Evolutionary conservation across 2,888 invertebrate genomes (phyloP).

Genomic region (Nomada goodeniana): DNA sequence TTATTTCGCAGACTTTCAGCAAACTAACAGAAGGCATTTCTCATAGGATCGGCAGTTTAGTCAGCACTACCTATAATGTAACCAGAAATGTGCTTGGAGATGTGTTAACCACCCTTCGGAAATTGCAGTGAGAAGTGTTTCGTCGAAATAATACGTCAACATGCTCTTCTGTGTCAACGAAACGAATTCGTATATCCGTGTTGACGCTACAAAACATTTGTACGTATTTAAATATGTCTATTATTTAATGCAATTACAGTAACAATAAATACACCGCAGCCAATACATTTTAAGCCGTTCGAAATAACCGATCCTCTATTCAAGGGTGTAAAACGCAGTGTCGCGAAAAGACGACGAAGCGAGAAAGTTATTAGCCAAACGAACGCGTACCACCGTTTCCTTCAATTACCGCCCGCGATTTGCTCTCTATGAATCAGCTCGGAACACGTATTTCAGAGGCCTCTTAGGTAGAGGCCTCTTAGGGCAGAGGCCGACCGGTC

Average conservation of each 20-base stretch:
- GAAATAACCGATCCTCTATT: neutral
- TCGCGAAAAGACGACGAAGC: neutral
- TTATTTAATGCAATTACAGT: no score
- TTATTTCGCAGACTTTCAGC: constrained; percentile 35
- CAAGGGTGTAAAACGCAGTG: neutral
- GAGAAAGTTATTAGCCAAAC: constrained; percentile 38
- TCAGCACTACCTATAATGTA: constrained; percentile 7
- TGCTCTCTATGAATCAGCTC: constrained; percentile 64
- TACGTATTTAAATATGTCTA: no score
- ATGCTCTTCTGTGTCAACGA: neutral
- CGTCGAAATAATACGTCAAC: neutral
- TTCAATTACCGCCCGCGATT: constrained; percentile 15
- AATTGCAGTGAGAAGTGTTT: constrained; percentile 21
- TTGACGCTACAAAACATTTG: neutral
- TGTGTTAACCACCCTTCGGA: constrained; percentile 8
- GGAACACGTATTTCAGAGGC: constrained; percentile 65
- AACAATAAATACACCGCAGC: neutral
- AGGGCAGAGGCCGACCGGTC: constrained; percentile 28
- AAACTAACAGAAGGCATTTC: constrained; percentile 38
- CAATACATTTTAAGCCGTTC: neutral
- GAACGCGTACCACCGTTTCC: constrained; percentile 16
- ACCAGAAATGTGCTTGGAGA: constrained; percentile 25
- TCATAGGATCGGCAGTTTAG: constrained; percentile 32
- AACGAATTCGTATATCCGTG: neutral
- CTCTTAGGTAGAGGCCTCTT: constrained; percentile 46